These are phyloP conservation scores for Drosophila tropicalis DNA, from an alignment of 1,140 invertebrate genomes.

Conservation along the genomic window DNA sequence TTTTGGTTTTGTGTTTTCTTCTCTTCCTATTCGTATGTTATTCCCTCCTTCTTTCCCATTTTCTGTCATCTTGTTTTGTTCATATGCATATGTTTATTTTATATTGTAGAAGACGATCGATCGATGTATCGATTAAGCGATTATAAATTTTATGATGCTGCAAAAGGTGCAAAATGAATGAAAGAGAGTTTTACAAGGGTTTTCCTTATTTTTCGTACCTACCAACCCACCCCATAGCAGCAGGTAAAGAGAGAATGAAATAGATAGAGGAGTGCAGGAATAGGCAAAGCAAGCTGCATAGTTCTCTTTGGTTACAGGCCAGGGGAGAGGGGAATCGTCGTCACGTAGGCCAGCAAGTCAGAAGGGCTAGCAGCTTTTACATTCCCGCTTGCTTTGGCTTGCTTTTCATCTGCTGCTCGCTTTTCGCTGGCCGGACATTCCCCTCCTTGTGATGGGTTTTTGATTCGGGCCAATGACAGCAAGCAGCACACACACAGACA, in stretches of 20 bases:
- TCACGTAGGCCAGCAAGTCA: background rate
- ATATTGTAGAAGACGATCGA: background rate
- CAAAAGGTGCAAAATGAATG: background rate
- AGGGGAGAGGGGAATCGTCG: background rate
- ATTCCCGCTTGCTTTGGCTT: background rate
- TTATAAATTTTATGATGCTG: conserved; percentile 7
- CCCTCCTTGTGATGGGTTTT: conserved; percentile 15
- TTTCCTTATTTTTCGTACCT: background rate
- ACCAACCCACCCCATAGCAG: background rate
- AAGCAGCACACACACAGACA: background rate
- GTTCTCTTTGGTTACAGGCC: background rate
- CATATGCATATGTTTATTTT: background rate
- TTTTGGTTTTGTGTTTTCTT: conserved; percentile 34
- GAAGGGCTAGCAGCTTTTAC: conserved; percentile 27
- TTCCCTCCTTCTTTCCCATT: background rate
- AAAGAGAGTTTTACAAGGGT: background rate
- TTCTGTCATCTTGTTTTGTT: background rate
- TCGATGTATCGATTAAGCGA: background rate
- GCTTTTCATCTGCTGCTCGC: background rate
- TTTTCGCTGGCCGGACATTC: conserved; percentile 28
- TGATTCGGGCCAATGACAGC: conserved; percentile 3
- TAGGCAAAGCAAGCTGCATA: background rate
- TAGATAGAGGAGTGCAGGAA: background rate
- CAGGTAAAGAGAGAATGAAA: background rate
- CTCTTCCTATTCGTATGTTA: conserved; percentile 19